Conservation (phyloP, 2,888 invertebrate genomes). For the Thecophora atra region DNA sequence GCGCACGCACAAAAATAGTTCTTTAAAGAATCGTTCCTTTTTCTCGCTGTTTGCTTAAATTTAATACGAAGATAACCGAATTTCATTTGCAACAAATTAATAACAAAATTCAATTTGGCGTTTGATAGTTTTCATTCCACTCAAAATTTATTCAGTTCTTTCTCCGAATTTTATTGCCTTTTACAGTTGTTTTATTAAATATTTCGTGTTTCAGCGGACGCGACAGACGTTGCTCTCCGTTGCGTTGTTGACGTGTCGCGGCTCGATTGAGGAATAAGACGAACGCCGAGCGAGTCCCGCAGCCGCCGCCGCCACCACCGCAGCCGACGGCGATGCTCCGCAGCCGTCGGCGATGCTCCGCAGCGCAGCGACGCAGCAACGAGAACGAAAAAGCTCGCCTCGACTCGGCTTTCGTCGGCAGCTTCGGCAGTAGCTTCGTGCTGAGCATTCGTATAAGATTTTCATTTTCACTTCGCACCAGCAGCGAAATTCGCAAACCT, state of each 20-base stretch:
- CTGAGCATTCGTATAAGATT: too few relatives aligned
- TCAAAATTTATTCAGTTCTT: not conserved
- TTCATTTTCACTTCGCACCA: not conserved
- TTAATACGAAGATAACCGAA: too few relatives aligned
- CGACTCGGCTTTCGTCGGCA: too few relatives aligned
- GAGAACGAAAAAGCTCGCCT: too few relatives aligned
- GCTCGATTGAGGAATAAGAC: constrained; percentile 57
- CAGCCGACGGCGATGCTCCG: constrained; percentile 11
- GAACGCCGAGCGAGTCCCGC: too few relatives aligned
- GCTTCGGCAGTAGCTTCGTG: not conserved
- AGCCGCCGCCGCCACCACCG: constrained; percentile 40
- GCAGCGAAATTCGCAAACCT: too few relatives aligned
- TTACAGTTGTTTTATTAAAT: not conserved
- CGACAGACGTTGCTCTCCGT: constrained; percentile 37
- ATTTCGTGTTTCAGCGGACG: not conserved
- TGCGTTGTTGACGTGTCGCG: constrained; percentile 59
- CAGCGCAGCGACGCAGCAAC: not conserved
- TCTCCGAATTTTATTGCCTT: constrained; percentile 17
- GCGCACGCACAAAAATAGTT: too few relatives aligned
- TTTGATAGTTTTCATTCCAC: too few relatives aligned
- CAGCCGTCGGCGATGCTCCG: constrained; percentile 6
- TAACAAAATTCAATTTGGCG: too few relatives aligned
- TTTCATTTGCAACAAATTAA: too few relatives aligned
- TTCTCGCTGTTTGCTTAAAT: too few relatives aligned
- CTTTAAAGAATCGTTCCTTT: constrained; percentile 13